phyloP scores from a whole-genome alignment of 2,797 vertebrate species.

The Darevskia nairensis region DNA sequence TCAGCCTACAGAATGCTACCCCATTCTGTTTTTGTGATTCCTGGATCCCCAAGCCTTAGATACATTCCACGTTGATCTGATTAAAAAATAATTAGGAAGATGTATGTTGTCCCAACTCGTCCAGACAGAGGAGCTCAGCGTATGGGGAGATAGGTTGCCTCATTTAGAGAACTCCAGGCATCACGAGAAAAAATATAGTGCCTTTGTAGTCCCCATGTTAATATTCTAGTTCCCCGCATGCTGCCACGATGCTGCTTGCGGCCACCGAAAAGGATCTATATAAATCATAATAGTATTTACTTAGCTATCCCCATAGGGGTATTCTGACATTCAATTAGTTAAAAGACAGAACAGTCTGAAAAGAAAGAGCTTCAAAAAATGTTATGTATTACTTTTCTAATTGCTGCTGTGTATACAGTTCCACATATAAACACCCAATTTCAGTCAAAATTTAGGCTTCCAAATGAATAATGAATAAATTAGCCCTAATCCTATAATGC shows the following conservation, averaged over 20 bases:
- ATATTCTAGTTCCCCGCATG: not conserved
- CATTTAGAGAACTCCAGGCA: not conserved
- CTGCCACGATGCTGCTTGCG: not conserved
- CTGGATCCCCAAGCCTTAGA: no score
- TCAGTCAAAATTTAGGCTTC: not conserved
- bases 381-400: slow-evolving; percentile 5
- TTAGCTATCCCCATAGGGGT: not conserved
- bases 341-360: slow-evolving; percentile 12
- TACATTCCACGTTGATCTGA: no score
- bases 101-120: no score
- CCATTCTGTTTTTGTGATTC: no score
- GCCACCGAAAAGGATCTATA: not conserved
- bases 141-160: no score
- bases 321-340: not conserved
- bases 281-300: not conserved
- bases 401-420: not conserved
- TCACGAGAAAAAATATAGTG: no score
- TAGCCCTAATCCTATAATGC: not conserved
- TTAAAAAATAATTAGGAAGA: no score
- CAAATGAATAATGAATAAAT: slow-evolving; percentile 15
- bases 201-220: no score
- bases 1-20: no score
- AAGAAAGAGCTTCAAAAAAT: not conserved
- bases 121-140: no score
- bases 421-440: not conserved